Evolutionary conservation across 2,113 vertebrate species (phyloP).

Genomic region (Channa maculata): DNA sequence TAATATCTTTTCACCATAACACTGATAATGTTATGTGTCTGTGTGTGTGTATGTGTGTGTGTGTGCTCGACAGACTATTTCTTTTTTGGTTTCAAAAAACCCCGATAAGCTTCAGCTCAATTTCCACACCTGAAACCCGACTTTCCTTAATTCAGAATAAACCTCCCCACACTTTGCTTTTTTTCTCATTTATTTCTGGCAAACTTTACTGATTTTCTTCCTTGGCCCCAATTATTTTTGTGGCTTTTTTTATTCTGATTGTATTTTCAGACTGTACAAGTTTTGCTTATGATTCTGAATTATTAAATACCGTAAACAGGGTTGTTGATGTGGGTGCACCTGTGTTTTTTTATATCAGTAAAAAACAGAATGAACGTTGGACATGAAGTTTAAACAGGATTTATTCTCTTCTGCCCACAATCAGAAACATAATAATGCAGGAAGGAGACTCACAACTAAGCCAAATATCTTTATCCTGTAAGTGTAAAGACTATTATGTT

Average conservation of each 20-base stretch:
- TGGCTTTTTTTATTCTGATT: conserved; percentile 13
- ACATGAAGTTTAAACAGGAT: conserved; percentile 42
- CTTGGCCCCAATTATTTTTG: not conserved
- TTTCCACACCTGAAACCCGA: conserved; percentile 38
- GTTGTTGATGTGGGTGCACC: conserved; percentile 19
- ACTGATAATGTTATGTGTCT: conserved; percentile 42
- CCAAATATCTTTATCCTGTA: not conserved
- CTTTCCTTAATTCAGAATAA: not conserved
- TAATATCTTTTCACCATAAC: conserved; percentile 51
- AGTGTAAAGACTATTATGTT: not conserved
- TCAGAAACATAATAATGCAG: conserved; percentile 15
- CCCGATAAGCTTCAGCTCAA: conserved; percentile 48
- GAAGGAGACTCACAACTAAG: conserved; percentile 12
- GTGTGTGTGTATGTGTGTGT: conserved; percentile 13
- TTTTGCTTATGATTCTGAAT: conserved; percentile 12
- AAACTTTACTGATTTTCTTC: not conserved
- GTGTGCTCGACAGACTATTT: conserved; percentile 42
- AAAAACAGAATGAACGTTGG: conserved; percentile 5
- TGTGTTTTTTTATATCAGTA: conserved; percentile 22
- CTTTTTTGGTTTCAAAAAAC: conserved; percentile 38
- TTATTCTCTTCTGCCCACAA: conserved; percentile 18
- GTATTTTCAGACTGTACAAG: conserved; percentile 23
- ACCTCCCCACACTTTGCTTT: not conserved
- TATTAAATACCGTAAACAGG: conserved; percentile 35
- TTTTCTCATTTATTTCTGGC: no score